Evolutionary conservation across 2,113 vertebrate genomes (phyloP).

Genomic region (Ptyas mucosa): DNA sequence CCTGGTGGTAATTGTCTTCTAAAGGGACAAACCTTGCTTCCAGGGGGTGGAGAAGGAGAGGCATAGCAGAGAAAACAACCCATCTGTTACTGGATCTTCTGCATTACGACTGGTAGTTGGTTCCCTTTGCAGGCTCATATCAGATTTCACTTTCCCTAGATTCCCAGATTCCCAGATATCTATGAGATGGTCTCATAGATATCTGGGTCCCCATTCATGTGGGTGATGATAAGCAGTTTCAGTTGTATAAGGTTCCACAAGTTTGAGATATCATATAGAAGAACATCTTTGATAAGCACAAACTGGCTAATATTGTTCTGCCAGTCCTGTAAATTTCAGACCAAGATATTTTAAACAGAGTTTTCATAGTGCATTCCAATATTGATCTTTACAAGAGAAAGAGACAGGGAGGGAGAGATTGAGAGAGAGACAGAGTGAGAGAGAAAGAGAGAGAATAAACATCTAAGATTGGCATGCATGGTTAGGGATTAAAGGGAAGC

Average conservation of each 20-base stretch:
- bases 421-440: neutral
- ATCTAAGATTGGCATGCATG: neutral
- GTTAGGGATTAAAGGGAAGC: no score
- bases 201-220: neutral
- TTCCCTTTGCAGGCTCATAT: neutral
- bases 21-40: neutral
- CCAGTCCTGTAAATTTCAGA: neutral
- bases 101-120: neutral
- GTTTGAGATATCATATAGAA: neutral
- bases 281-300: neutral
- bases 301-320: neutral
- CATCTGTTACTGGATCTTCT: neutral
- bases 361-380: no score
- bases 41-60: neutral
- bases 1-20: neutral
- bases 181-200: neutral
- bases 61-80: neutral
- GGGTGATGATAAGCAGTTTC: neutral
- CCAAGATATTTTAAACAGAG: neutral
- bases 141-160: neutral
- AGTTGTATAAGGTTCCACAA: neutral
- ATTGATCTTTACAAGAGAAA: no score
- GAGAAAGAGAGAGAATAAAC: neutral
- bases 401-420: neutral
- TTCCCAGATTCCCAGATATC: no score